Conservation (phyloP, 2,888 invertebrate species). For the Agrochola litura region DNA sequence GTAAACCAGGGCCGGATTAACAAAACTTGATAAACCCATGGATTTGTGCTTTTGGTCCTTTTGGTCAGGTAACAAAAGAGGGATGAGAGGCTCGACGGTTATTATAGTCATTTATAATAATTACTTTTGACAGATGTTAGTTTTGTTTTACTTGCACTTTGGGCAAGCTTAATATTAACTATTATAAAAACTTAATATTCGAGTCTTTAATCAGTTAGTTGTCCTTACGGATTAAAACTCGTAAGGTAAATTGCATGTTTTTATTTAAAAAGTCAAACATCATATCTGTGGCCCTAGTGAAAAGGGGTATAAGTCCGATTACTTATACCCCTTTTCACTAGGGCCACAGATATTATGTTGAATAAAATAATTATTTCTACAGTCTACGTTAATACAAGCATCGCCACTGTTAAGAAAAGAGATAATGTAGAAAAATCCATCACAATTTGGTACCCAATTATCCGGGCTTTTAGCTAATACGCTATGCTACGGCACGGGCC, state of each 20-base stretch:
- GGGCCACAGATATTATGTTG: no score
- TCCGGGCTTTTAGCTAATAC: slow-evolving; percentile 8
- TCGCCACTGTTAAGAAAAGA: background rate
- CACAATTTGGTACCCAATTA: slow-evolving; percentile 23
- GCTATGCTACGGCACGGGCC: slow-evolving; percentile 9
- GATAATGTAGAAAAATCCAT: background rate
- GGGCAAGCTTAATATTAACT: background rate
- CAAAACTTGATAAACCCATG: slow-evolving; percentile 57
- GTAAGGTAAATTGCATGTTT: background rate
- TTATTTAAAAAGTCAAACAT: background rate
- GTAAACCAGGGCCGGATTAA: slow-evolving; percentile 57
- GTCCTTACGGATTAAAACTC: background rate
- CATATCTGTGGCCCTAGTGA: no score
- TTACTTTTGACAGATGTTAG: background rate
- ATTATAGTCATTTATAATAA: background rate
- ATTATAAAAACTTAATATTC: no score
- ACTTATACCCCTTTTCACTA: no score
- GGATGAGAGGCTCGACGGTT: background rate
- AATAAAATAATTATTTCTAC: background rate
- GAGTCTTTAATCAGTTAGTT: background rate
- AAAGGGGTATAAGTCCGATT: no score
- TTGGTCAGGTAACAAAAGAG: background rate
- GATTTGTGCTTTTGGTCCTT: slow-evolving; percentile 1
- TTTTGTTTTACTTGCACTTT: background rate
- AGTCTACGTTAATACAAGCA: background rate